Conservation (phyloP, 2,797 vertebrate species). For the Chaunax sp. region DNA sequence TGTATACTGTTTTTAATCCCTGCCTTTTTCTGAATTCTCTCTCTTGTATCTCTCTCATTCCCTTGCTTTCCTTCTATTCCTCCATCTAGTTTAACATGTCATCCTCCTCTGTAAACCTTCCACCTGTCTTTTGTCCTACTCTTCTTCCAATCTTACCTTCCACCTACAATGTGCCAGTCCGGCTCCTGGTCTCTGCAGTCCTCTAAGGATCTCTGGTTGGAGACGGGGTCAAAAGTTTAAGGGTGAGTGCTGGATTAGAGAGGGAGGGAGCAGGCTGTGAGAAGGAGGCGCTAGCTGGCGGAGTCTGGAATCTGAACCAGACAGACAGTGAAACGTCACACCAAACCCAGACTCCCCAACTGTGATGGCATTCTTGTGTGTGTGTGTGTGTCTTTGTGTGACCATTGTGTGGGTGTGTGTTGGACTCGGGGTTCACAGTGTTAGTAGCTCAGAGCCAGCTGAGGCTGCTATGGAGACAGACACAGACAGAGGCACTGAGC, state of each 20-base stretch:
- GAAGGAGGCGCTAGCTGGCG: constrained; percentile 50
- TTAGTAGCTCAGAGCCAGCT: constrained; percentile 71
- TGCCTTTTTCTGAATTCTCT: background rate
- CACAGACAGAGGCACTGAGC: constrained; percentile 61
- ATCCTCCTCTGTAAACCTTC: background rate
- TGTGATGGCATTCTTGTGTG: constrained; percentile 52
- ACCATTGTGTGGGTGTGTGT: constrained; percentile 27
- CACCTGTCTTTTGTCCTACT: background rate
- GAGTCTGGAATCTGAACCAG: constrained; percentile 68
- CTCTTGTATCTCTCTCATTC: background rate
- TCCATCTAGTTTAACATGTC: background rate
- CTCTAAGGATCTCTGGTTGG: constrained; percentile 16
- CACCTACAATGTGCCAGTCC: constrained; percentile 2
- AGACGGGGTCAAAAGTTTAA: constrained; percentile 32
- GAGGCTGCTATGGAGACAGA: constrained; percentile 68
- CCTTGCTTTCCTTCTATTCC: background rate
- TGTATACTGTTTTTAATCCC: background rate
- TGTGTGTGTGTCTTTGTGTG: constrained; percentile 33
- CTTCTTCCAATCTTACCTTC: background rate
- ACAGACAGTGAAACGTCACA: constrained; percentile 77
- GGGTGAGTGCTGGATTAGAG: constrained; percentile 35
- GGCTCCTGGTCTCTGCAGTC: constrained; percentile 8
- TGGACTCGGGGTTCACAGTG: constrained; percentile 63
- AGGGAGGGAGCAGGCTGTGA: constrained; percentile 25
- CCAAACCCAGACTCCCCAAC: constrained; percentile 70